These are phyloP conservation scores for Naja naja DNA, from an alignment of 2,113 vertebrate species.

Conservation along the genomic window DNA sequence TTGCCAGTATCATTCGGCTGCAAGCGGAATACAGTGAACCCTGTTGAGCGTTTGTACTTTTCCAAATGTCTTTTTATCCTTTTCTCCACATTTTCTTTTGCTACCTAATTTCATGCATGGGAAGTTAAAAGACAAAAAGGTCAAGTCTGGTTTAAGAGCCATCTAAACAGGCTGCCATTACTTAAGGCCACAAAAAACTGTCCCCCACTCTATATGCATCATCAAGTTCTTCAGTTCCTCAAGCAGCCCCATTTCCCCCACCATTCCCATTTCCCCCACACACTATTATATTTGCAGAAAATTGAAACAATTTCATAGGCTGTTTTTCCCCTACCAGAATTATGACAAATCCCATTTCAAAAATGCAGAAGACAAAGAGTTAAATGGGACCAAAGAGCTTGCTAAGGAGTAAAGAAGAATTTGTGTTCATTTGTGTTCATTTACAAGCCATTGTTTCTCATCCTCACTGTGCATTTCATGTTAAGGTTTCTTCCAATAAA, in stretches of 20 bases:
- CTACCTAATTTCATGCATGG: conserved; percentile 51
- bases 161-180: conserved; percentile 22
- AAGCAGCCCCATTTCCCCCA: rapidly evolving
- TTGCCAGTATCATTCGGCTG: conserved; percentile 16
- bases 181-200: conserved; percentile 13
- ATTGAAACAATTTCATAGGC: background rate
- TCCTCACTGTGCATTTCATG: background rate
- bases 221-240: conserved; percentile 36
- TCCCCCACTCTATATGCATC: conserved; percentile 25
- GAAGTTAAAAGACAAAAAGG: conserved; percentile 58
- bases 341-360: background rate
- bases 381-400: background rate
- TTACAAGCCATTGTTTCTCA: background rate
- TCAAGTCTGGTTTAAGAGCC: conserved; percentile 25
- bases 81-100: conserved; percentile 63
- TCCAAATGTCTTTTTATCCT: conserved; percentile 56
- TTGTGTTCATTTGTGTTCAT: background rate
- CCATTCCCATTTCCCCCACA: background rate
- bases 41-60: conserved; percentile 36
- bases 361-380: background rate
- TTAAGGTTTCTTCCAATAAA: background rate
- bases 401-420: background rate
- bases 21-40: conserved; percentile 38
- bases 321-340: background rate
- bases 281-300: background rate